Conservation (phyloP, 2,888 invertebrate species). For the Polydrusus tereticollis region DNA sequence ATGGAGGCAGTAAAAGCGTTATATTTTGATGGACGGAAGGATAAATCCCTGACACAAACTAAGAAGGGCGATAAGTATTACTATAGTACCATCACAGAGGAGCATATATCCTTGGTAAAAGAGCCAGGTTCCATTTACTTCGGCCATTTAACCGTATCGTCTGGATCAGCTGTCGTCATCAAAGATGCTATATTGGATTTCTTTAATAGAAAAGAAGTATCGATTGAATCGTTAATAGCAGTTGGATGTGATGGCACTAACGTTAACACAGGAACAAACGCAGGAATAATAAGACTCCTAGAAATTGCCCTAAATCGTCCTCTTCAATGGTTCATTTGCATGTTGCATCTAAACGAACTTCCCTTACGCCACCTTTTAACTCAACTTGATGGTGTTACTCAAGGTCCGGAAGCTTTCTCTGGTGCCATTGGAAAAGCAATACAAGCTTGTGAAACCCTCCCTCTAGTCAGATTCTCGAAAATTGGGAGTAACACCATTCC, state of each 20-base stretch:
- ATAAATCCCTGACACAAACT: too few relatives aligned
- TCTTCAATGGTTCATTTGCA: constrained; percentile 29
- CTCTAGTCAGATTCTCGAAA: neutral
- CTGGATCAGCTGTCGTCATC: constrained; percentile 16
- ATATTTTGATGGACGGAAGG: too few relatives aligned
- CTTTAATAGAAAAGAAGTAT: constrained; percentile 23
- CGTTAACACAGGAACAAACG: constrained; percentile 21
- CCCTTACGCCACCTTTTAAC: constrained; percentile 19
- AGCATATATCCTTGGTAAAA: constrained; percentile 1
- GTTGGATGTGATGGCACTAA: constrained; percentile 23
- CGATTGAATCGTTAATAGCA: constrained; percentile 20
- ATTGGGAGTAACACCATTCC: constrained; percentile 19
- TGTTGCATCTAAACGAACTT: constrained; percentile 25
- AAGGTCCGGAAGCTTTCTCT: constrained; percentile 12
- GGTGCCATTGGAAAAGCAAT: constrained; percentile 19
- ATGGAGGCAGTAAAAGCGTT: neutral
- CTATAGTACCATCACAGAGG: neutral
- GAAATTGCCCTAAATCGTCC: constrained; percentile 20
- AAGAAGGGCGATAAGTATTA: too few relatives aligned
- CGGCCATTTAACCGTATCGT: constrained; percentile 21
- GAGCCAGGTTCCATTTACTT: constrained; percentile 22
- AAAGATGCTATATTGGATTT: constrained; percentile 12
- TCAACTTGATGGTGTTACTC: constrained; percentile 26
- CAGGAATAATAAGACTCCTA: constrained; percentile 22
- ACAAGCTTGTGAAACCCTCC: constrained; percentile 22